Evolutionary conservation across 1,140 invertebrate species (phyloP), one percentile per base, ranked within the genome.

Genomic region (Anoplophora glabripennis): DNA sequence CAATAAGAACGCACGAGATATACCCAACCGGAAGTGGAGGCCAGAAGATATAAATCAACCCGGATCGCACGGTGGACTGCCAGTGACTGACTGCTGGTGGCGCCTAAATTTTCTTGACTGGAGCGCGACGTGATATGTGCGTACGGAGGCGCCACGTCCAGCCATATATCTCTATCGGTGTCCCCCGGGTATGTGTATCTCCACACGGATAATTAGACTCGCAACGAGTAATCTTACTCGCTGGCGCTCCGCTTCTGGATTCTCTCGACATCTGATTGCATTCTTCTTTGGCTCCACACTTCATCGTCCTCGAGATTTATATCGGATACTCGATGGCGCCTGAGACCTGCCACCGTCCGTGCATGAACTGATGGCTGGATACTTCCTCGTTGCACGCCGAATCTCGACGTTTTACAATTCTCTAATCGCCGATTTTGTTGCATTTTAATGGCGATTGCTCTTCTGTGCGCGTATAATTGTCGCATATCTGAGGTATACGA

Each of bases 51-150:
- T 28, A 28, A 28, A 28, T 28, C 34, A 52, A 38, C 37, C 15
- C 36, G n/a, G 42, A 41, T 53, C 38, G 18, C 21, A 47, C 28
- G 57, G 11, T 53, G 51, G 48, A 35, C 57, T 35, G 46, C 38
- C 40, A 45, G 57, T 59, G 45, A 52, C 51, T 53, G 57, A 59
- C 44, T 59, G 47, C 37, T 45, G 49, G 57, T 59, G 49, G 57
- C 57, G 45, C 57, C 57, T 59, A 59, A 59, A 59, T 59, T 59
- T 59, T 59, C 52, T 59, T 59, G 51, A 53, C 35, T 59, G 51
- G 57, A 53, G 38, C 48, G 51, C 57, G 48, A 11, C 9, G n/a
- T 35, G 38, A 40, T 38, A 35, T 18, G 12, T 45, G 42, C 47
- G 47, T 49, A 49, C 34, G 47, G 47, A 41, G 56, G 57, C 57